phyloP scores from a whole-genome alignment of 2,113 vertebrate species.

The Apodemus speciosus region DNA sequence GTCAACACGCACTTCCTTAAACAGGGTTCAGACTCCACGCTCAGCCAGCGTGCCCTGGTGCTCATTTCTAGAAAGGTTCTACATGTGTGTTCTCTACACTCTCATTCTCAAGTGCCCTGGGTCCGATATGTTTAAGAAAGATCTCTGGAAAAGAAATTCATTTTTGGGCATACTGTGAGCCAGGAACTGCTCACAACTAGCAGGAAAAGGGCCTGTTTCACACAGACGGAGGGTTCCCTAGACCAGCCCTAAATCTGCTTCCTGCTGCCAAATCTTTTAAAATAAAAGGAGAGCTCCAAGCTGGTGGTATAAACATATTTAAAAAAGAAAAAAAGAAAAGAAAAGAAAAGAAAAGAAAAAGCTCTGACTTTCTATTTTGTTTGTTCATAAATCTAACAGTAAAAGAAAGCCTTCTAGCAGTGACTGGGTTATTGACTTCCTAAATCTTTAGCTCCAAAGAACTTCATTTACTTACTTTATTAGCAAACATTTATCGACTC shows the following conservation, averaged over 20 bases:
- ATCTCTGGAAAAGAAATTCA: neutral
- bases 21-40: neutral
- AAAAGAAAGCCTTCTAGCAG: slow-evolving; percentile 47
- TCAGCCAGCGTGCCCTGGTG: neutral
- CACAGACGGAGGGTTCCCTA: neutral
- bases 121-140: neutral
- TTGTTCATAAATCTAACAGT: slow-evolving; percentile 59
- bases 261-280: slow-evolving; percentile 29
- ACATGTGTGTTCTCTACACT: neutral
- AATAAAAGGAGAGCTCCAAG: slow-evolving; percentile 9
- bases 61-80: neutral
- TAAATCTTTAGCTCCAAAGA: slow-evolving; percentile 61
- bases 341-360: neutral
- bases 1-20: neutral
- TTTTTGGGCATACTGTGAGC: neutral
- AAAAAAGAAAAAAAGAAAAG: too few relatives aligned
- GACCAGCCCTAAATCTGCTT: neutral
- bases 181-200: neutral
- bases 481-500: slow-evolving; percentile 57
- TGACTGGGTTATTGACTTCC: slow-evolving; percentile 45
- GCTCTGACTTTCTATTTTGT: slow-evolving; percentile 47
- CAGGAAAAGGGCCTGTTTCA: neutral
- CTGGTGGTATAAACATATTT: neutral
- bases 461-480: slow-evolving; percentile 60
- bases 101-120: slow-evolving; percentile 1